Base-by-base conservation (phyloP, 2,797 vertebrate species). In the Tinamus major region DNA sequence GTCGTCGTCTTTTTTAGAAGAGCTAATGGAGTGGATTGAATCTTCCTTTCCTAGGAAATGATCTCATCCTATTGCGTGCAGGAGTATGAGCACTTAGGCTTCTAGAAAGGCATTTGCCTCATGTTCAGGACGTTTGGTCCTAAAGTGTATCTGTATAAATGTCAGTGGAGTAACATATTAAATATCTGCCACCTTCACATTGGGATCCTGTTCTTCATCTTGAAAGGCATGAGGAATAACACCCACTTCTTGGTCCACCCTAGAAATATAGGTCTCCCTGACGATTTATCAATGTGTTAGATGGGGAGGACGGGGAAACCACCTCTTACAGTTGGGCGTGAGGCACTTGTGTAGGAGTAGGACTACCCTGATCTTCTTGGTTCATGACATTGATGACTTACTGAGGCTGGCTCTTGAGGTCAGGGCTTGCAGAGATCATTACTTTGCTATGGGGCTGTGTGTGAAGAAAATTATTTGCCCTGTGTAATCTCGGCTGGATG, bases 81-180 rank as follows among this genome's bases (percentile, higher is more conserved):
- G 19, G 17, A 29, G 8, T 10, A 17, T 20, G 53, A 55, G 26
- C 29, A 19, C 16, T n/a, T 31, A 35, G 2, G 5, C 1, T 41
- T 33, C 23, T 13, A 70, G 51, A 21, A 70, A 53, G 37, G 51
- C 13, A 27, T 20, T 63, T 77, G 29, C 27, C 37, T 61, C 56
- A 6, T 26, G 6, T n/a, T 90, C 24, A 0, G 0, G 64, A 0
- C 1, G 24, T 3, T 10, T 19, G 53, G 53, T 19, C 10, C 10
- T 10, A n/a, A n/a, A 31, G 10, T 31, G 9, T 19, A 31, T 56
- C 55, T 48, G 16, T 44, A 41, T 31, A n/a, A 21, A 42, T 39
- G 27, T 6, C 14, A 3, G 4, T 44, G 4, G 61, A 53, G 18
- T 48, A 65, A 5, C 4, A 21, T 6, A 24, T 6, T 27, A 46